Evolutionary conservation across 1,140 invertebrate species (phyloP), one percentile per base, ranked within the genome.

Genomic region (Drosophila neocordata): DNA sequence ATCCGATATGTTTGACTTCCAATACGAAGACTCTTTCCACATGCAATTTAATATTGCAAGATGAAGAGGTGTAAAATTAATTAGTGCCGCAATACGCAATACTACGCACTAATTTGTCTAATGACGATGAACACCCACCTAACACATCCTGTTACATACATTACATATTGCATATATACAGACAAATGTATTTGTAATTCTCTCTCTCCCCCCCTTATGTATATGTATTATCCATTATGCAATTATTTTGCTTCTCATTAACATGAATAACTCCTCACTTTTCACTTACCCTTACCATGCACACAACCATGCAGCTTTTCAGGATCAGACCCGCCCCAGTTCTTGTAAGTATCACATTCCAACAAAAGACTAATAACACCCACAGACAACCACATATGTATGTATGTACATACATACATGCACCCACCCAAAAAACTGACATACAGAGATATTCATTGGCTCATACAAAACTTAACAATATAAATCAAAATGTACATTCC

Each of bases 271-370:
- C 64, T 81, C 60, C 56, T 52, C 78, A 75, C 58, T 62, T 70
- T 69, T 27, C 9, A 51, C 24, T 37, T 20, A 55, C 56, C 22
- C 67, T 20, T 24, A 38, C 53, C 62, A 41, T 59, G 13, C 31
- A 60, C 60, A 65, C 72, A 65, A 85, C 77, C 77, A 87, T 70
- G 87, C 95, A 98, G 97, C 96, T 97, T 94, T 97, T 98, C 96
- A 96, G 97, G 96, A 97, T 97, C 95, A 97, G 96, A 95, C 97
- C 97, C 94, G 96, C 96, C 93, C 97, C 96, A 94, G 96, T 97
- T 92, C 95, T 98, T 95, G 97, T 98, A 97, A 98, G 97, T 98
- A 97, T 78, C 75, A 73, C 57, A 15, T 57, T 72, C 57, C 34
- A 55, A 60, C 76, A 72, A 75, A 64, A 60, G 61, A 63, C 27